Evolutionary conservation across 2,113 vertebrate genomes (phyloP).

Genomic region (Dipodomys merriami): DNA sequence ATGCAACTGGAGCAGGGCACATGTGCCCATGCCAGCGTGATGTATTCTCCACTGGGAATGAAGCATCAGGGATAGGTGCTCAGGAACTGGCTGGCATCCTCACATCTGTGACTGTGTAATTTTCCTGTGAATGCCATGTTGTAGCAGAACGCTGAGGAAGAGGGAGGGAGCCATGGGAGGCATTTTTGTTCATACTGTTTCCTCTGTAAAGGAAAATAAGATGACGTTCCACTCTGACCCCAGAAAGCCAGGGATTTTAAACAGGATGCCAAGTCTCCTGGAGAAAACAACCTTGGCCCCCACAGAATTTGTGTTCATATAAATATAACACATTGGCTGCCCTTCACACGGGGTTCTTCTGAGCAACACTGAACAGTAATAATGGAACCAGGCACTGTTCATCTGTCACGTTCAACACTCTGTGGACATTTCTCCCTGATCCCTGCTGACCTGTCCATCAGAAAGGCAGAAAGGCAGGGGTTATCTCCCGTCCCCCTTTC

Average conservation of each 20-base stretch:
- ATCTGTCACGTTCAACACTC: background rate
- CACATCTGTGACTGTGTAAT: conserved; percentile 26
- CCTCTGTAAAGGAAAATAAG: background rate
- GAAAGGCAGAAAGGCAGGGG: background rate
- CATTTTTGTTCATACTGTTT: background rate
- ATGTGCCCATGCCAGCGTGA: background rate
- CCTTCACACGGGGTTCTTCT: background rate
- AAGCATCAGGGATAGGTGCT: conserved; percentile 13
- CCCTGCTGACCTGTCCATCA: background rate
- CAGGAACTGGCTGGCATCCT: conserved; percentile 31
- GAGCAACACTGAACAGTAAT: background rate
- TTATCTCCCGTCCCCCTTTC: background rate
- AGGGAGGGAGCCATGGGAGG: background rate
- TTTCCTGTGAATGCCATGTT: background rate
- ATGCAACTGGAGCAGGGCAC: background rate
- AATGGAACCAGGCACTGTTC: background rate
- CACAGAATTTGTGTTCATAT: background rate
- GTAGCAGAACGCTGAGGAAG: background rate
- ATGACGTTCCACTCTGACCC: background rate
- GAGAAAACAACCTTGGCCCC: background rate
- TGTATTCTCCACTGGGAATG: conserved; percentile 15
- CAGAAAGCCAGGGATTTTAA: background rate
- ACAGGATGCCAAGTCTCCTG: background rate
- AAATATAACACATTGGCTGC: background rate
- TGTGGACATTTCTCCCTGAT: accelerated